Conservation (phyloP, 2,113 vertebrate genomes). For the Aramus guarauna region DNA sequence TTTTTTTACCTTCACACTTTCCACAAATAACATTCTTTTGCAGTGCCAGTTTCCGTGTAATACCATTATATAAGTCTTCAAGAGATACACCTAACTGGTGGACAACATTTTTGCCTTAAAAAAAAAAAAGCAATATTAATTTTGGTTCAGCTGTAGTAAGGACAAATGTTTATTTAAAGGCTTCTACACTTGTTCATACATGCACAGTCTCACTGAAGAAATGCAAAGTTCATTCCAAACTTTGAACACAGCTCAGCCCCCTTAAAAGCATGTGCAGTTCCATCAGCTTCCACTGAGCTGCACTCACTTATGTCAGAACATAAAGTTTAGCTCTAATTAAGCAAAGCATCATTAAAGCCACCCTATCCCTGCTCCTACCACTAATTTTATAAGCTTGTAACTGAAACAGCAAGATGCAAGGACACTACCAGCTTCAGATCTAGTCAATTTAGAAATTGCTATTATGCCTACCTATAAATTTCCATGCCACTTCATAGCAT, state of each 20-base stretch:
- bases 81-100: conserved; percentile 91
- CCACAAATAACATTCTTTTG: conserved; percentile 96
- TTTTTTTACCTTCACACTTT: conserved; percentile 88
- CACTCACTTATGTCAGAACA: background rate
- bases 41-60: conserved; percentile 91
- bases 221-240: background rate
- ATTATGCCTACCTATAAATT: background rate
- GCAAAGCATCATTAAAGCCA: conserved; percentile 36
- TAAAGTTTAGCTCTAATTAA: conserved; percentile 7
- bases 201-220: conserved; percentile 41
- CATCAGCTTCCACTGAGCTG: conserved; percentile 37
- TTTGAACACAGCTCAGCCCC: background rate
- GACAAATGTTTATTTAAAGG: background rate
- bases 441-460: background rate
- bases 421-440: conserved; percentile 59
- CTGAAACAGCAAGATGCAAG: conserved; percentile 35
- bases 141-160: background rate
- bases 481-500: background rate
- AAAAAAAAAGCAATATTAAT: background rate
- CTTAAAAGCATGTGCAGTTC: conserved; percentile 22
- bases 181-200: background rate
- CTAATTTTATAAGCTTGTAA: background rate
- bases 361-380: background rate
- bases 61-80: conserved; percentile 91
- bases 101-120: conserved; percentile 91